These are phyloP conservation scores for Capitulum mitella DNA, from an alignment of 2,888 invertebrate species.

Conservation along the genomic window DNA sequence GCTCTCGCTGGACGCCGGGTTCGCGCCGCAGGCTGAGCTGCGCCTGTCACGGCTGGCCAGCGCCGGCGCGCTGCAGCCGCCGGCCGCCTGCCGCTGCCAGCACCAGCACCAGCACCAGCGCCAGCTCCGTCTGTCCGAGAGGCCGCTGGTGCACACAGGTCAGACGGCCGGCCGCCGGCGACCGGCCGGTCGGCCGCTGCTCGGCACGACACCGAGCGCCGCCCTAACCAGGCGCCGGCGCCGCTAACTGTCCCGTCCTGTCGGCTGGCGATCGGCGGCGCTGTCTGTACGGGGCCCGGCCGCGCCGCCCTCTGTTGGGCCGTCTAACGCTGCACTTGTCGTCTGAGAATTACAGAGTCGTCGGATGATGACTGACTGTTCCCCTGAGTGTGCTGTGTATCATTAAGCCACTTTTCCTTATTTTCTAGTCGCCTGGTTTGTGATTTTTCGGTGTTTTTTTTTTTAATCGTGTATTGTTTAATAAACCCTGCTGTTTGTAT, in stretches of 20 bases:
- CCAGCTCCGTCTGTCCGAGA: not conserved
- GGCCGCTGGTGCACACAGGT: conserved; percentile 7
- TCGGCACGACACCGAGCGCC: not conserved
- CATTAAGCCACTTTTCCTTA: too few relatives aligned
- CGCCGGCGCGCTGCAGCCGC: conserved; percentile 17
- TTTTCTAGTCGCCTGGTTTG: too few relatives aligned
- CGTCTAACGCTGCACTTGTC: too few relatives aligned
- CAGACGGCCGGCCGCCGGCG: not conserved
- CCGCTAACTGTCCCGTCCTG: not conserved
- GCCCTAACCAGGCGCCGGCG: not conserved
- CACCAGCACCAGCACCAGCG: not conserved
- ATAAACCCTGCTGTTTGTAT: too few relatives aligned
- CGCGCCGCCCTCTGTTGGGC: not conserved
- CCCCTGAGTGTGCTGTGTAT: too few relatives aligned
- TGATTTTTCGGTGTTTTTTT: too few relatives aligned
- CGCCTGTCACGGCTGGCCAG: conserved; percentile 13
- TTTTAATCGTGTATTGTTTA: too few relatives aligned
- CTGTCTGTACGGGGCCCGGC: too few relatives aligned
- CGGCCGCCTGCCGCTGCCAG: not conserved
- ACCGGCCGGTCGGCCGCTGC: not conserved
- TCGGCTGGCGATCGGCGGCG: too few relatives aligned
- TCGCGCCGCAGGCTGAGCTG: conserved; percentile 6
- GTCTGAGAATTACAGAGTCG: too few relatives aligned
- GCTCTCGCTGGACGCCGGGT: conserved; percentile 12
- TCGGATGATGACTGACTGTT: too few relatives aligned